Evolutionary conservation across 2,113 vertebrate species (phyloP).

Genomic region (Engystomops pustulosus): DNA sequence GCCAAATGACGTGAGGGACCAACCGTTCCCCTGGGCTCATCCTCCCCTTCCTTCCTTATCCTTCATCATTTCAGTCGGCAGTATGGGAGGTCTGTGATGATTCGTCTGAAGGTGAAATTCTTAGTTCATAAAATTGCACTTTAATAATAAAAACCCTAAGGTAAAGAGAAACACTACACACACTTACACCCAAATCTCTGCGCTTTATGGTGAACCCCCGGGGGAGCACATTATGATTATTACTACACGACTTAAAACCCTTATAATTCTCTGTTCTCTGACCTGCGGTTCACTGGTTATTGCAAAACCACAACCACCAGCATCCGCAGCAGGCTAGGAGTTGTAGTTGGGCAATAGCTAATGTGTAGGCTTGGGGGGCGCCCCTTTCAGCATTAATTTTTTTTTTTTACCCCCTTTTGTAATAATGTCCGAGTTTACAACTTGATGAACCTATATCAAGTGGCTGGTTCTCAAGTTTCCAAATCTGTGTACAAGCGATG

Average conservation of each 20-base stretch:
- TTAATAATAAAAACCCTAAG: not conserved
- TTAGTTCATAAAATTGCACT: not conserved
- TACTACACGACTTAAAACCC: not conserved
- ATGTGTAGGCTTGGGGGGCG: not conserved
- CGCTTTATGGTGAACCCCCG: no score
- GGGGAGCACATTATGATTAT: no score
- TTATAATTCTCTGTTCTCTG: not conserved
- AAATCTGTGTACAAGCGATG: not conserved
- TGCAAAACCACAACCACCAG: not conserved
- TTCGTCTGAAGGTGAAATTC: not conserved
- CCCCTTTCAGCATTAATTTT: not conserved
- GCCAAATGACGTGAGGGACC: conserved; percentile 52
- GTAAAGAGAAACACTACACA: conserved; percentile 31
- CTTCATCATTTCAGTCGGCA: conserved; percentile 25
- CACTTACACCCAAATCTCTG: not conserved
- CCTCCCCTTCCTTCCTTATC: not conserved
- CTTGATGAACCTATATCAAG: not conserved
- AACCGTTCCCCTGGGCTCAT: conserved; percentile 16
- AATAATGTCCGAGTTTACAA: not conserved
- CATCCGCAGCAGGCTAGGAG: not conserved
- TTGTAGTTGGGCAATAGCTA: not conserved
- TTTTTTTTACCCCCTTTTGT: not conserved
- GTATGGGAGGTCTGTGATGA: not conserved
- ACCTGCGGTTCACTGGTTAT: not conserved
- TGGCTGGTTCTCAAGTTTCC: not conserved